phyloP scores from a whole-genome alignment of 2,888 invertebrate species.

The Xestobium rufovillosum region DNA sequence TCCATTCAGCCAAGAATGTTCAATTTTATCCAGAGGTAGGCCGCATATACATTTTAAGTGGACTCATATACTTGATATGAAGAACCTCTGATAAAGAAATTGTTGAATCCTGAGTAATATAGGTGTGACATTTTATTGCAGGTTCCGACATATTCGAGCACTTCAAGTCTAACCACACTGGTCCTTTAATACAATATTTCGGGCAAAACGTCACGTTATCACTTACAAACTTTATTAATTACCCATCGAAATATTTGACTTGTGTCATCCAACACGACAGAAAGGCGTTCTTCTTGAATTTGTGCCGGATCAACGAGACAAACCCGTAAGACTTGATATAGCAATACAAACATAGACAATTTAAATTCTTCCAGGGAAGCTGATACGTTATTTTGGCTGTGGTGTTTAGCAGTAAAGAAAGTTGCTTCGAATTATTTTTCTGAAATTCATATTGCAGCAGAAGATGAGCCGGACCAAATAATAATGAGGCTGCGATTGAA shows the following conservation, averaged over 20 bases:
- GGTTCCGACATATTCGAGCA: conserved; percentile 33
- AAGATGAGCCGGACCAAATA: no score
- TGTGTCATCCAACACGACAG: conserved; percentile 29
- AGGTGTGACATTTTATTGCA: conserved; percentile 20
- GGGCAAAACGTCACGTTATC: conserved; percentile 29
- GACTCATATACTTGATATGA: no score
- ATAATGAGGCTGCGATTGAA: no score
- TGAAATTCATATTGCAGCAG: no score
- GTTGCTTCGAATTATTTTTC: no score
- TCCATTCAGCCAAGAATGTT: conserved; percentile 16
- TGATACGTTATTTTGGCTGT: conserved; percentile 32
- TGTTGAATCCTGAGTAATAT: background rate
- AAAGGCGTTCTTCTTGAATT: conserved; percentile 36
- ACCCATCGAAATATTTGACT: conserved; percentile 28
- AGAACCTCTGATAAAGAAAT: no score
- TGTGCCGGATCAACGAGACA: no score
- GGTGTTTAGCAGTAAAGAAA: conserved; percentile 31
- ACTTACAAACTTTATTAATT: conserved; percentile 27
- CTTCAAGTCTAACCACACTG: conserved; percentile 35
- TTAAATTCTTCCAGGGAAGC: conserved; percentile 11
- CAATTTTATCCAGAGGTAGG: conserved; percentile 14
- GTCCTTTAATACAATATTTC: conserved; percentile 39
- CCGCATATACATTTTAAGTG: background rate
- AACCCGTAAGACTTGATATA: no score
- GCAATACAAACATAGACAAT: no score